These are phyloP conservation scores for Solea solea DNA, from an alignment of 2,113 vertebrate species.

Conservation along the genomic window DNA sequence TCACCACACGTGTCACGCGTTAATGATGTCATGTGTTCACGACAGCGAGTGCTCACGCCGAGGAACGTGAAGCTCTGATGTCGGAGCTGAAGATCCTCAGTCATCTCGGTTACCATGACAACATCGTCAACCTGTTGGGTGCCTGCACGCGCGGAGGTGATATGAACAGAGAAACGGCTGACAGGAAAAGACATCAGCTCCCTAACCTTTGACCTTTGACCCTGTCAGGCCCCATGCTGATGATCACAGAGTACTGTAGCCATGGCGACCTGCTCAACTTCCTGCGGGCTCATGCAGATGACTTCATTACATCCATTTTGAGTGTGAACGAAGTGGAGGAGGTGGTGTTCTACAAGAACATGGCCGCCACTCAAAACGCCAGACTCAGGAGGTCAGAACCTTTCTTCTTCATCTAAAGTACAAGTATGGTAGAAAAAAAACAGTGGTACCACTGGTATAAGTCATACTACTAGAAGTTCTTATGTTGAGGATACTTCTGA, in stretches of 20 bases:
- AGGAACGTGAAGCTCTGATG: conserved; percentile 96
- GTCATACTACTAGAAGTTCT: too few species aligned
- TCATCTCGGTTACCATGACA: conserved; percentile 92
- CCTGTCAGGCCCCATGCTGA: conserved; percentile 89
- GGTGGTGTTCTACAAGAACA: conserved; percentile 86
- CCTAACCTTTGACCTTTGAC: background rate
- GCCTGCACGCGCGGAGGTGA: conserved; percentile 94
- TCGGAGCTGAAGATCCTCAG: conserved; percentile 98
- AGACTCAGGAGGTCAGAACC: conserved; percentile 56
- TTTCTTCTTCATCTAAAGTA: background rate
- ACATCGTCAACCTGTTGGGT: conserved; percentile 96
- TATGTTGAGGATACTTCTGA: too few species aligned
- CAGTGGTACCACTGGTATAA: too few species aligned
- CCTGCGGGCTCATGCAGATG: conserved; percentile 84
- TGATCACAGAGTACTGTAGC: conserved; percentile 97
- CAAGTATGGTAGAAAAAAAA: background rate
- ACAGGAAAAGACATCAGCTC: background rate
- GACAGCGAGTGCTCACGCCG: conserved; percentile 89
- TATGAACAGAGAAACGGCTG: background rate
- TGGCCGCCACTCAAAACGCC: conserved; percentile 34
- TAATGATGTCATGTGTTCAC: background rate
- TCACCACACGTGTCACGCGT: background rate
- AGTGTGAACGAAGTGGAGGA: conserved; percentile 71
- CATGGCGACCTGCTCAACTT: conserved; percentile 96
- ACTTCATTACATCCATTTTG: conserved; percentile 82